Percentiles rank a stretch among this genome's conserved stretches.
Evolutionary conservation across 2,888 invertebrate species (phyloP).

Genomic region (Vandiemenella viatica): DNA sequence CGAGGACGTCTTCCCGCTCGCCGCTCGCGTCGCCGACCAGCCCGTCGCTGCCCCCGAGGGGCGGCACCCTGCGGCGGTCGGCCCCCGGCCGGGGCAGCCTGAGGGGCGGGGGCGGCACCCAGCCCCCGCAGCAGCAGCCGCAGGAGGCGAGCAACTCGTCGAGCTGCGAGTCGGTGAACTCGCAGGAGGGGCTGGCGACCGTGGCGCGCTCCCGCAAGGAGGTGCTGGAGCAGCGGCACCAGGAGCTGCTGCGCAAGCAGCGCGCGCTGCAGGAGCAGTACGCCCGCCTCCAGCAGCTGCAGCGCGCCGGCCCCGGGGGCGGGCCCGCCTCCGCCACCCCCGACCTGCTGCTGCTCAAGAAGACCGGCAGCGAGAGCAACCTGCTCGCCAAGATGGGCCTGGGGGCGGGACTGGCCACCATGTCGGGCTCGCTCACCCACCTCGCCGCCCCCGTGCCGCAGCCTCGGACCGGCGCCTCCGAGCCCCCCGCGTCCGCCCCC

Average conservation of each 20-base stretch:
- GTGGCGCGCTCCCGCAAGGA: constrained; percentile 42
- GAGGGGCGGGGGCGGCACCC: constrained; percentile 27
- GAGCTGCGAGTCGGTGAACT: constrained; percentile 61
- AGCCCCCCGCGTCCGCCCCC: constrained; percentile 32
- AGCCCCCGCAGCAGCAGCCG: constrained; percentile 8
- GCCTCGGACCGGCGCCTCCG: constrained; percentile 10
- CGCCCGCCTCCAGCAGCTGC: constrained; percentile 73
- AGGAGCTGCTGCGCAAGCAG: constrained; percentile 75
- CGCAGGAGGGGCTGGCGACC: constrained; percentile 40
- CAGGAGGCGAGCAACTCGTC: constrained; percentile 46
- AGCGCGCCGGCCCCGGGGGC: constrained; percentile 53
- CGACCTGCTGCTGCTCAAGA: constrained; percentile 47
- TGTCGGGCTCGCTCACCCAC: constrained; percentile 46
- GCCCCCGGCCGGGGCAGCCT: constrained; percentile 27
- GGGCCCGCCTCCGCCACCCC: constrained; percentile 41
- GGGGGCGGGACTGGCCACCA: constrained; percentile 34
- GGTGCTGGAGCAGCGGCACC: constrained; percentile 72
- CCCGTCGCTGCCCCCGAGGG: constrained; percentile 45
- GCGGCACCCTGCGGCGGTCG: constrained; percentile 26
- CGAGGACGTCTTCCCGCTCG: constrained; percentile 77
- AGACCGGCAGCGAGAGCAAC: constrained; percentile 79
- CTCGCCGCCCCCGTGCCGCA: constrained; percentile 29
- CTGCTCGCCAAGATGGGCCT: constrained; percentile 69
- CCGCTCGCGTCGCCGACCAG: constrained; percentile 74
- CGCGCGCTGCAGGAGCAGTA: constrained; percentile 83